These are phyloP conservation scores for Caenorhabditis elegans DNA, from an alignment of 1,140 invertebrate genomes.

Conservation along the genomic window WBcel235 BX284603.4:8779001-8779500, in stretches of 20 bases:
- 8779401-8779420: no score
- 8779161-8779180: not conserved
- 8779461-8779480: no score
- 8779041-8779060: not conserved
- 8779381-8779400: no score
- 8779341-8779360: conserved; percentile 16
- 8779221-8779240: conserved; percentile 18
- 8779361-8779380: not conserved
- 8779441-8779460: no score
- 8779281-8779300: not conserved
- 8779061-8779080: conserved; percentile 21
- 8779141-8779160: not conserved
- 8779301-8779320: not conserved
- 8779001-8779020: no score
- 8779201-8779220: not conserved
- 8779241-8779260: conserved; percentile 3
- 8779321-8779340: not conserved
- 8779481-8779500: no score
- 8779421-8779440: no score
- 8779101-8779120: conserved; percentile 9
- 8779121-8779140: not conserved
- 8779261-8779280: not conserved
- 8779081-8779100: not conserved
- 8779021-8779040: no score
- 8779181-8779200: conserved; percentile 15